Evolutionary conservation across 2,113 vertebrate species (phyloP), one percentile per base, ranked within the genome.

Genomic region (Terrapene triunguis): DNA sequence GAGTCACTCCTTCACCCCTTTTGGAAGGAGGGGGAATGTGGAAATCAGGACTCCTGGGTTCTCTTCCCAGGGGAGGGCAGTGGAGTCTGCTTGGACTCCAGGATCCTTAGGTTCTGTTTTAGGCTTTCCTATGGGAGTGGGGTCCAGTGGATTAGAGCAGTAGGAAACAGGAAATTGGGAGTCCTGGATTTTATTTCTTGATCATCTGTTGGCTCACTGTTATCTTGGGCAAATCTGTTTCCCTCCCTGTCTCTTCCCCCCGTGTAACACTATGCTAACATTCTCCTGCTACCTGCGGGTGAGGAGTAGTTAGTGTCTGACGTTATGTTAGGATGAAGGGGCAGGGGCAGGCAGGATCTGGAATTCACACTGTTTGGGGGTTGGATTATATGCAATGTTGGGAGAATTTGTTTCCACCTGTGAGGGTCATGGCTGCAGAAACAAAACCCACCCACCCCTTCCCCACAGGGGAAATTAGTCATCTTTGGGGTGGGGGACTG

Each of bases 261-360:
- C 85, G 57, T 92, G 84, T 96, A 96, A 97, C 96, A 95, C 59
- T 87, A 92, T 42, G 94, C 96, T 97, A 51, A 96, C 93, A 92
- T 92, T 83, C 92, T n/a, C 85, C 93, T 92, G 88, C 97, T 97
- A 84, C 79, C 92, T 92, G 90, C 93, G 92, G 83, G 84, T 72
- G 65, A 38, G 65, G n/a, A n/a, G n/a, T 21, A 38, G 19, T 72
- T 14, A 14, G 25, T 95, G 42, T 51, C 89, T 85, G 17, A 19
- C 27, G 2, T 85, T 90, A 65, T 89, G 54, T 80, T 94, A 95
- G 94, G 88, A 74, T 95, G 90, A 24, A 55, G 19, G 53, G 47
- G 62, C 16, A 19, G 76, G 94, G 91, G 65, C 69, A 72, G 59
- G 51, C 69, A 84, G 5, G 21, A 83, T 86, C 59, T 87, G 74